A percentile compares a stretch with the other conserved stretches of the same genome.
These are phyloP conservation scores for Psephotus haematonotus DNA, from an alignment of 2,113 vertebrate species.

Conservation along the genomic window DNA sequence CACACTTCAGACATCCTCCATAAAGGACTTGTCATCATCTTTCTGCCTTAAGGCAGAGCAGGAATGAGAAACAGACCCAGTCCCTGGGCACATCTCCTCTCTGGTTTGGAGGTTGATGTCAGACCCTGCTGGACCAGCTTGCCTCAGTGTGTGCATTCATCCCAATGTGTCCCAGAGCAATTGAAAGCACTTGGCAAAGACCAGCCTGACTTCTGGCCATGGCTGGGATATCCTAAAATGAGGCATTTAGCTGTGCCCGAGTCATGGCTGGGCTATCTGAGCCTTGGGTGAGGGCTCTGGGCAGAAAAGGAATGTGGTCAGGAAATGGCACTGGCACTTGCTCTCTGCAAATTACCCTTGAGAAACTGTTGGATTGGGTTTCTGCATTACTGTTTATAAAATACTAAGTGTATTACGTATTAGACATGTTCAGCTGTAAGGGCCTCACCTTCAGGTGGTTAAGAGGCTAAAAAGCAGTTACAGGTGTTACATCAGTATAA, in stretches of 20 bases:
- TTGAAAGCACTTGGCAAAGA: background rate
- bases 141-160: fast-evolving
- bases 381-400: background rate
- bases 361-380: background rate
- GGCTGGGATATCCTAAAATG: background rate
- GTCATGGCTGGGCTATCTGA: background rate
- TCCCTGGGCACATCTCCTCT: background rate
- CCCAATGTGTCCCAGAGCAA: background rate
- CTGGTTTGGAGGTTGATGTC: background rate
- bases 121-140: background rate
- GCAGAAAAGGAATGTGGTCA: background rate
- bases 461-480: background rate
- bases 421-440: background rate
- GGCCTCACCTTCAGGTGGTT: background rate
- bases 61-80: background rate
- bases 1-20: fast-evolving
- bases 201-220: background rate
- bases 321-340: background rate
- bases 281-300: background rate
- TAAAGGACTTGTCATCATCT: background rate
- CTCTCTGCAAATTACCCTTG: background rate
- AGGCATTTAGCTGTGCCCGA: background rate
- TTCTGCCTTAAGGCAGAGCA: background rate
- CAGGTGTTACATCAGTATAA: background rate
- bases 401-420: background rate